phyloP scores from a whole-genome alignment of 2,113 vertebrate species.

The Prinia subflava region DNA sequence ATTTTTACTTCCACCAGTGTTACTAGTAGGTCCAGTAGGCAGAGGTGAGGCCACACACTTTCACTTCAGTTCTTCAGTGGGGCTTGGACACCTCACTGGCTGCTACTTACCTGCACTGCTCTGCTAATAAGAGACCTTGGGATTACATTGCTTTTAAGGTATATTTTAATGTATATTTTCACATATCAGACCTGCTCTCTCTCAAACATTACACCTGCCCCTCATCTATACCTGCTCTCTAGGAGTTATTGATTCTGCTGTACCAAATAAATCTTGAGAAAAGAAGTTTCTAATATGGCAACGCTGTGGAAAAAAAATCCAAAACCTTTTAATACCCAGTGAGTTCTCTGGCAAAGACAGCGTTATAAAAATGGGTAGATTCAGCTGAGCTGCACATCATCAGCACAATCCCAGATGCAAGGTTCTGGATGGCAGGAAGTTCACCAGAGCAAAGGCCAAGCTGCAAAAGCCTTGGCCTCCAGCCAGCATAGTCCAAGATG shows the following conservation, averaged over 20 bases:
- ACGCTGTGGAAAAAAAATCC: background rate
- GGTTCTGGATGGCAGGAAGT: background rate
- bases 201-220: background rate
- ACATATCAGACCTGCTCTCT: background rate
- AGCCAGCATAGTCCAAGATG: background rate
- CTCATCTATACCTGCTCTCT: background rate
- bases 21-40: background rate
- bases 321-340: background rate
- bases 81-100: background rate
- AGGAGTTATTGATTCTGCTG: background rate
- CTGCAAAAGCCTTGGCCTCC: background rate
- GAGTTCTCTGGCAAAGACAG: background rate
- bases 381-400: background rate
- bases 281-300: background rate
- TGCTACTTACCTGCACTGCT: background rate
- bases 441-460: background rate
- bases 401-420: background rate
- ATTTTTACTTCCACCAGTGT: background rate
- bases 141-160: background rate
- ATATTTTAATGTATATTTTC: background rate
- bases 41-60: background rate
- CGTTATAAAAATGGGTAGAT: background rate
- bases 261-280: background rate
- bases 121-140: background rate
- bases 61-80: background rate